Evolutionary conservation across 2,888 invertebrate genomes (phyloP).

Genomic region (Leucophenga maculata): DNA sequence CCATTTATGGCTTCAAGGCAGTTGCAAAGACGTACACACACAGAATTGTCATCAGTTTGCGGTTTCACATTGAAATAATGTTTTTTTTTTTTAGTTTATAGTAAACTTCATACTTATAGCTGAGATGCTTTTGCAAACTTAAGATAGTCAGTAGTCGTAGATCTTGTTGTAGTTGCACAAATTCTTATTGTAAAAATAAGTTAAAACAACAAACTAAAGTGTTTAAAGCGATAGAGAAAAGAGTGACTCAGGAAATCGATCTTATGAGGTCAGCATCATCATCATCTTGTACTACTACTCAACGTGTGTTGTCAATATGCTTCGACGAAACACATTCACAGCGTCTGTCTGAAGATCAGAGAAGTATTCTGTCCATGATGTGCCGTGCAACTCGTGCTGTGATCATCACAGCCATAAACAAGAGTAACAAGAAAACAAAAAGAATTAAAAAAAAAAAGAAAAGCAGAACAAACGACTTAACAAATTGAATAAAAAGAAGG

Average conservation of each 20-base stretch:
- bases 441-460: background rate
- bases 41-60: conserved; percentile 19
- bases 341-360: no score
- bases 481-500: no score
- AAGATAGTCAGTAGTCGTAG: no score
- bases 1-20: conserved; percentile 61
- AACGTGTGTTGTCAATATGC: background rate
- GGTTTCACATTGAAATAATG: conserved; percentile 12
- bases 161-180: background rate
- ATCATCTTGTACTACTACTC: background rate
- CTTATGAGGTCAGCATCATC: conserved; percentile 21
- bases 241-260: background rate
- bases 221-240: background rate
- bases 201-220: conserved; percentile 3
- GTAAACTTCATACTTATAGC: no score
- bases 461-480: background rate
- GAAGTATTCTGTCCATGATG: background rate
- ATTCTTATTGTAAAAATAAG: conserved; percentile 10
- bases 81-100: background rate
- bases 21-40: no score
- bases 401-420: background rate
- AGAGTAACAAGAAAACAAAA: background rate
- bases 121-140: no score
- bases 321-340: background rate
- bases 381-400: conserved; percentile 1